phyloP scores from a whole-genome alignment of 2,113 vertebrate species.

The Plecotus auritus region DNA sequence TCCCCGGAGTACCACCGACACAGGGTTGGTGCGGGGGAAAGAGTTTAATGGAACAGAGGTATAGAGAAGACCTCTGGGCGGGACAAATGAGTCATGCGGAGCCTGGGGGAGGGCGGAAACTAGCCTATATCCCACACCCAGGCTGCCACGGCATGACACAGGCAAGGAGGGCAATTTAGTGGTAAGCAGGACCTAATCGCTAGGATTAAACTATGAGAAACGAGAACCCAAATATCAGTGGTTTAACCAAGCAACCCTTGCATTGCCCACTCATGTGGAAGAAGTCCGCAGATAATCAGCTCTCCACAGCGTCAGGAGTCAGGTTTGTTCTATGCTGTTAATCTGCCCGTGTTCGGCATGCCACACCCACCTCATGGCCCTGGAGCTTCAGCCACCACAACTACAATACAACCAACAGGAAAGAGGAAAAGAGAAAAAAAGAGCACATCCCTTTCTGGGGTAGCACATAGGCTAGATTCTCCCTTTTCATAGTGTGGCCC shows the following conservation, averaged over 20 bases:
- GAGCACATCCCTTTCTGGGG: not conserved
- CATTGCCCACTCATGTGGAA: not conserved
- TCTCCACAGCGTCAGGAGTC: not conserved
- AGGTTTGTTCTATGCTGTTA: not conserved
- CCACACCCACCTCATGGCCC: not conserved
- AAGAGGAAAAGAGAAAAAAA: not conserved
- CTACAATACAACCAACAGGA: not conserved
- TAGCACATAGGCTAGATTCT: not conserved
- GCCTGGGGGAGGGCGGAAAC: not conserved
- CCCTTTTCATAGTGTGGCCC: not conserved
- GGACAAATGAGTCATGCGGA: not conserved
- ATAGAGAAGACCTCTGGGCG: not conserved
- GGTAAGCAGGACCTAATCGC: not conserved
- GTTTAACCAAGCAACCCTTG: not conserved
- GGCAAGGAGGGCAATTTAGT: not conserved
- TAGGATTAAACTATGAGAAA: not conserved
- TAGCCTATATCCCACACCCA: not conserved
- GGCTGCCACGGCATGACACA: accelerated
- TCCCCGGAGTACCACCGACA: not conserved
- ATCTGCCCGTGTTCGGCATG: not conserved
- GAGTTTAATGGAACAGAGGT: not conserved
- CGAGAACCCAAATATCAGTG: not conserved
- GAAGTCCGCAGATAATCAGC: not conserved
- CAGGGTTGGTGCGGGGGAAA: not conserved
- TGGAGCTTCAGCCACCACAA: not conserved